Conservation (phyloP, 2,888 invertebrate genomes). For the Lepidocyrtinus sp. region DNA sequence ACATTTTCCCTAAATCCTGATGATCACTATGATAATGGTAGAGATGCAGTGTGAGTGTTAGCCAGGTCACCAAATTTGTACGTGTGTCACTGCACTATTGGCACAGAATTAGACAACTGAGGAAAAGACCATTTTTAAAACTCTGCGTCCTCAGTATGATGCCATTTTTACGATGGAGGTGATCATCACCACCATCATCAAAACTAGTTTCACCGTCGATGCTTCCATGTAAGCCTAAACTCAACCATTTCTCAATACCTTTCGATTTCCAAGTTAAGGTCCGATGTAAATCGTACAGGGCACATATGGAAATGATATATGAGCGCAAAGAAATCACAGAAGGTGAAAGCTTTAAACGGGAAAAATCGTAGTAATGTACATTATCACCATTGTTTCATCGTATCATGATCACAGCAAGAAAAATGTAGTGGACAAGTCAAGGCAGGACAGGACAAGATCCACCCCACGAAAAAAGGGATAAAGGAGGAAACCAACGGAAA, state of each 20-base stretch:
- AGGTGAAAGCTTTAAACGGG: neutral
- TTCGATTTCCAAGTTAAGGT: too few relatives aligned
- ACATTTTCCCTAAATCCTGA: slow-evolving; percentile 14
- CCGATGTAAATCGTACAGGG: neutral
- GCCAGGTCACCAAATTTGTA: slow-evolving; percentile 16
- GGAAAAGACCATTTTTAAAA: too few relatives aligned
- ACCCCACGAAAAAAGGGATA: slow-evolving; percentile 13
- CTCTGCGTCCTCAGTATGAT: too few relatives aligned
- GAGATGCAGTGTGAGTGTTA: neutral
- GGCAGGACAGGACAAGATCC: slow-evolving; percentile 24
- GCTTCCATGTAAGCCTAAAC: slow-evolving; percentile 3
- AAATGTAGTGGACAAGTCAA: slow-evolving; percentile 25
- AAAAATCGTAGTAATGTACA: neutral
- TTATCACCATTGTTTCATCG: neutral
- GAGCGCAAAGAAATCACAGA: neutral
- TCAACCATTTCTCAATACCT: slow-evolving; percentile 23
- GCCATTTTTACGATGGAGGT: slow-evolving; percentile 40
- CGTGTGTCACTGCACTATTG: slow-evolving; percentile 41
- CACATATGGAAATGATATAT: slow-evolving; percentile 30
- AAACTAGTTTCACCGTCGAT: neutral
- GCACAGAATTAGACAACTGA: slow-evolving; percentile 37
- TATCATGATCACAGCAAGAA: slow-evolving; percentile 12
- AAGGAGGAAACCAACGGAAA: neutral
- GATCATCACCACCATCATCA: slow-evolving; percentile 21
- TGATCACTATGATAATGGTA: slow-evolving; percentile 23